phyloP scores from a whole-genome alignment of 2,797 vertebrate genomes.

The Peromyscus nudipes region DNA sequence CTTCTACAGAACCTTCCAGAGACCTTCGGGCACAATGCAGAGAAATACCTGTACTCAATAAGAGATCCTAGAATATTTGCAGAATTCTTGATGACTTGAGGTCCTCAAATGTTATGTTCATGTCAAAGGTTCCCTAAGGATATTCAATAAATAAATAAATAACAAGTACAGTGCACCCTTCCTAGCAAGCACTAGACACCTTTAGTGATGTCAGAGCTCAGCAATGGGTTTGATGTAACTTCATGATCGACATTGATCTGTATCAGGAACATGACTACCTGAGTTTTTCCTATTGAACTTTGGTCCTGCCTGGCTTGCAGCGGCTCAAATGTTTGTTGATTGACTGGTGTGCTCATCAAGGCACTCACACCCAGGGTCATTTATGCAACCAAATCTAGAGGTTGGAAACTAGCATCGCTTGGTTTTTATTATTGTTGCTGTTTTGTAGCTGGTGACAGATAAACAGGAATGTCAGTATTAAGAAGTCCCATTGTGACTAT shows the following conservation, averaged over 20 bases:
- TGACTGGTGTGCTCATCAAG: neutral
- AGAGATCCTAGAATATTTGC: neutral
- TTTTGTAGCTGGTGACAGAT: constrained; percentile 39
- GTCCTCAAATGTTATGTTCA: constrained; percentile 3
- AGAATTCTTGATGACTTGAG: neutral
- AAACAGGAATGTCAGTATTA: constrained; percentile 66
- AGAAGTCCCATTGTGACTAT: neutral
- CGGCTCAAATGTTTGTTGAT: neutral
- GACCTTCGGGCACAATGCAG: neutral
- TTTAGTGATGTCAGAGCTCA: neutral
- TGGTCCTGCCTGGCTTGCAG: neutral
- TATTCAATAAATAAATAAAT: neutral
- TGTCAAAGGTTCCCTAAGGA: neutral
- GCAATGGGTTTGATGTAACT: neutral
- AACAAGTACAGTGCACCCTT: neutral
- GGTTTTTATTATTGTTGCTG: neutral
- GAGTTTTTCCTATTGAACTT: neutral
- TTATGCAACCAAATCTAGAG: constrained; percentile 37
- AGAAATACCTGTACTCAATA: neutral
- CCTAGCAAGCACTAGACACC: neutral
- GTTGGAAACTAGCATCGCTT: neutral
- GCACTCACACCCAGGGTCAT: neutral
- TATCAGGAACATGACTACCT: neutral
- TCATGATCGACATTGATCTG: neutral
- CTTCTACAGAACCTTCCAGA: neutral